These are phyloP conservation scores for Thrips palmi DNA, from an alignment of 1,140 invertebrate species.

Conservation along the genomic window DNA sequence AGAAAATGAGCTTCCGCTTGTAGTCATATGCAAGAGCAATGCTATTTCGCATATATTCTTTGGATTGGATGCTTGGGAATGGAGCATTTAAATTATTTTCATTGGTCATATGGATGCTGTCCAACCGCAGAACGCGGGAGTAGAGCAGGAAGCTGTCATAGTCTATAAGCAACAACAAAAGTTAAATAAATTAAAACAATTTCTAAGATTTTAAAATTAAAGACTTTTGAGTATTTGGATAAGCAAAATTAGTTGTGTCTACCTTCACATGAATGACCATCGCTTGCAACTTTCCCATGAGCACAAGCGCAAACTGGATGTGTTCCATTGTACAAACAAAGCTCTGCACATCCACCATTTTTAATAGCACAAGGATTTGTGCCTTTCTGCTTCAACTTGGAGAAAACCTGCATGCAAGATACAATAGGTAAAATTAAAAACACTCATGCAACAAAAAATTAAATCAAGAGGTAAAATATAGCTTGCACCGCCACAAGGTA, in stretches of 20 bases:
- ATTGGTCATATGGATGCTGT: slow-evolving; percentile 53
- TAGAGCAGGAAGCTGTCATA: slow-evolving; percentile 60
- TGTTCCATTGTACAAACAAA: slow-evolving; percentile 60
- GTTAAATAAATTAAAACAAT: slow-evolving; percentile 8
- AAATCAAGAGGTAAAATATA: too few relatives aligned
- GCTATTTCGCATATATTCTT: slow-evolving; percentile 56
- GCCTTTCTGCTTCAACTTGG: slow-evolving; percentile 32
- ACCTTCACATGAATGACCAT: slow-evolving; percentile 43
- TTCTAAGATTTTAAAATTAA: too few relatives aligned
- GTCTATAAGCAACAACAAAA: slow-evolving; percentile 26
- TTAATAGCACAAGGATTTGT: slow-evolving; percentile 44
- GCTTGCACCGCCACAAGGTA: too few relatives aligned
- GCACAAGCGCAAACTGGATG: slow-evolving; percentile 49
- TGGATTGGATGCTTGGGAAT: slow-evolving; percentile 49
- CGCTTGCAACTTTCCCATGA: slow-evolving; percentile 42
- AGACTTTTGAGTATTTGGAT: background rate
- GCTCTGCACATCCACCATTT: slow-evolving; percentile 60
- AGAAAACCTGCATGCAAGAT: slow-evolving; percentile 37
- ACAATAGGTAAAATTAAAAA: too few relatives aligned
- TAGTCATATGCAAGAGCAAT: slow-evolving; percentile 72
- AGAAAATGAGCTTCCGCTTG: slow-evolving; percentile 46
- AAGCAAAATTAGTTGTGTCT: background rate
- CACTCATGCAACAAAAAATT: too few relatives aligned
- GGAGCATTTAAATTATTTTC: slow-evolving; percentile 54
- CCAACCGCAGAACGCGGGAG: slow-evolving; percentile 50